These are phyloP conservation scores for Phaenicophaeus curvirostris DNA, from an alignment of 2,797 vertebrate genomes.

Conservation along the genomic window DNA sequence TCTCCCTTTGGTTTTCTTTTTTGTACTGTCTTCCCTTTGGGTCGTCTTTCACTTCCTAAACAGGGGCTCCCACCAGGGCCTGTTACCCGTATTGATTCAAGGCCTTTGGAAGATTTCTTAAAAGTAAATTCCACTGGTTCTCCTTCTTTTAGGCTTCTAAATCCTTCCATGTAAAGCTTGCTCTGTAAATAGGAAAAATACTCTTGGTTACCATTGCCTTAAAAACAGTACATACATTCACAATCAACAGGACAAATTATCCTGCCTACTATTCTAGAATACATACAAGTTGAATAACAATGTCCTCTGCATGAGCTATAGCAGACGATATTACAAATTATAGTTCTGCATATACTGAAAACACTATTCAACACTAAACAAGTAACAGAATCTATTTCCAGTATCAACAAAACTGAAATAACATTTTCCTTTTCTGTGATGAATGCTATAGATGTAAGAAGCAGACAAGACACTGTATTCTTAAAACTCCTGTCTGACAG, in stretches of 20 bases:
- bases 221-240: constrained; percentile 55
- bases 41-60: constrained; percentile 87
- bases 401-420: background rate
- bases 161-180: constrained; percentile 90
- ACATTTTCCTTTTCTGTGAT: constrained; percentile 12
- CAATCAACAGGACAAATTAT: constrained; percentile 43
- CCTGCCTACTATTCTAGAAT: background rate
- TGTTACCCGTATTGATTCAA: constrained; percentile 89
- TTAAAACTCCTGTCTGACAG: background rate
- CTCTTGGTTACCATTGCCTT: constrained; percentile 63
- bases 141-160: constrained; percentile 90
- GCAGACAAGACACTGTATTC: background rate
- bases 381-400: background rate
- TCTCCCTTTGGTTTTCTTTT: constrained; percentile 89
- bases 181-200: constrained; percentile 81
- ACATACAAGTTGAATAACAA: background rate
- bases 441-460: background rate
- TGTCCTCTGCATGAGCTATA: background rate
- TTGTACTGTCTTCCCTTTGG: constrained; percentile 87
- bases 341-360: background rate
- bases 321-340: background rate
- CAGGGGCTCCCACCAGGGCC: constrained; percentile 86
- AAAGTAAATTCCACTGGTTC: constrained; percentile 88
- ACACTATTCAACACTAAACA: background rate
- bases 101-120: constrained; percentile 90